Conservation (phyloP, 1,140 invertebrate genomes). For the Drosophila repletoides region DNA sequence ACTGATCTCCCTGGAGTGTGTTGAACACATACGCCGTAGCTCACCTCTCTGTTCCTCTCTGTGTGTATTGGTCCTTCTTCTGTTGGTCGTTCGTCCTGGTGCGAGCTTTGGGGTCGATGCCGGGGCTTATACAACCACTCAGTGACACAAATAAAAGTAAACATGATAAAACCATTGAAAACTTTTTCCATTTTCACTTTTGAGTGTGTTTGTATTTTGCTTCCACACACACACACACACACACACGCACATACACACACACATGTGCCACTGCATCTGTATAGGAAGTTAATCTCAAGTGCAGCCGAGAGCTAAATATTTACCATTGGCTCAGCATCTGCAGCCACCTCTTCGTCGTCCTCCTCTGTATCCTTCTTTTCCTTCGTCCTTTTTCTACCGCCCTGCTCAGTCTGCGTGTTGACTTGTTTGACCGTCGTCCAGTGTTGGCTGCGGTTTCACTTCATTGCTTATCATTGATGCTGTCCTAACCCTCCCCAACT, state of each 20-base stretch:
- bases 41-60: neutral
- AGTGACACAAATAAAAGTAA: conserved; percentile 81
- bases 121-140: conserved; percentile 74
- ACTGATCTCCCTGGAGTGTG: conserved; percentile 76
- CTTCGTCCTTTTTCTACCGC: neutral
- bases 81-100: conserved; percentile 14
- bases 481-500: conserved; percentile 15
- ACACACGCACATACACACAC: conserved; percentile 15
- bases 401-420: conserved; percentile 4
- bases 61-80: conserved; percentile 33
- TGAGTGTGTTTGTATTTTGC: conserved; percentile 77
- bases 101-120: conserved; percentile 22
- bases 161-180: conserved; percentile 80
- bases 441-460: conserved; percentile 16
- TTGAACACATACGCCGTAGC: conserved; percentile 70
- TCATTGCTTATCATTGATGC: conserved; percentile 67
- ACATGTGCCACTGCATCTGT: conserved; percentile 37
- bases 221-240: conserved; percentile 31
- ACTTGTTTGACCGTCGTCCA: conserved; percentile 31
- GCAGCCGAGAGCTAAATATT: conserved; percentile 78
- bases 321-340: conserved; percentile 57
- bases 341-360: neutral
- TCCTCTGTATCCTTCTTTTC: neutral
- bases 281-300: conserved; percentile 72
- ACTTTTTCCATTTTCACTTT: conserved; percentile 81